Conservation (phyloP, 2,797 vertebrate genomes). For the Paguma larvata region DNA sequence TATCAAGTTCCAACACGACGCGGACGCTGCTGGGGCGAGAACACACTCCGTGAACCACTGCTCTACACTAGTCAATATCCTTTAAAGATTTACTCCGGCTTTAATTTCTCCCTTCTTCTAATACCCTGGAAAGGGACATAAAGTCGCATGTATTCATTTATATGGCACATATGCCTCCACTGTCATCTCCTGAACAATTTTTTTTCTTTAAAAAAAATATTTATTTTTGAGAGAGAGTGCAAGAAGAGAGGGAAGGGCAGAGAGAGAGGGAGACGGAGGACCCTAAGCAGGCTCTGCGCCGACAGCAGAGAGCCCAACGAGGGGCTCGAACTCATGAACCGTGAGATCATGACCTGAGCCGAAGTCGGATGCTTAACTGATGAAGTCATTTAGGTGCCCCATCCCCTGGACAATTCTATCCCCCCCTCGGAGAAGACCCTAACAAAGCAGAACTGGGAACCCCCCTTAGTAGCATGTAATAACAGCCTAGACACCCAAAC, state of each 20-base stretch:
- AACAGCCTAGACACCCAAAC: constrained; percentile 54
- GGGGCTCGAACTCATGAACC: no score
- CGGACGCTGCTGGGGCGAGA: neutral
- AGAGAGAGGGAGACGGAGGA: no score
- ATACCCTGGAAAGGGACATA: neutral
- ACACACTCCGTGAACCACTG: neutral
- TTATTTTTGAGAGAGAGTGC: no score
- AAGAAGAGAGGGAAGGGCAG: no score
- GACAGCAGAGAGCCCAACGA: no score
- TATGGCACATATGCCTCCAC: neutral
- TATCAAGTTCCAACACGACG: constrained; percentile 23
- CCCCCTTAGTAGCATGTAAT: constrained; percentile 44
- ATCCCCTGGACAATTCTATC: neutral
- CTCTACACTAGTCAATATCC: neutral
- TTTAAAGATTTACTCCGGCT: constrained; percentile 16
- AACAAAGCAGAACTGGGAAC: neutral
- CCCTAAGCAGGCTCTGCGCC: no score
- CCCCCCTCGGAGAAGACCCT: constrained; percentile 38
- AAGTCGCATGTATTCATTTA: constrained; percentile 11
- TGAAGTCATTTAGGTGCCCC: no score
- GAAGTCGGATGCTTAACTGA: no score
- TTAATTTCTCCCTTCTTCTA: neutral
- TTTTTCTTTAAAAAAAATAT: no score
- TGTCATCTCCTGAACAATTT: neutral
- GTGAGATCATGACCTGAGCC: no score